phyloP scores from a whole-genome alignment of 2,797 vertebrate genomes.

The Fistularia tabacaria region DNA sequence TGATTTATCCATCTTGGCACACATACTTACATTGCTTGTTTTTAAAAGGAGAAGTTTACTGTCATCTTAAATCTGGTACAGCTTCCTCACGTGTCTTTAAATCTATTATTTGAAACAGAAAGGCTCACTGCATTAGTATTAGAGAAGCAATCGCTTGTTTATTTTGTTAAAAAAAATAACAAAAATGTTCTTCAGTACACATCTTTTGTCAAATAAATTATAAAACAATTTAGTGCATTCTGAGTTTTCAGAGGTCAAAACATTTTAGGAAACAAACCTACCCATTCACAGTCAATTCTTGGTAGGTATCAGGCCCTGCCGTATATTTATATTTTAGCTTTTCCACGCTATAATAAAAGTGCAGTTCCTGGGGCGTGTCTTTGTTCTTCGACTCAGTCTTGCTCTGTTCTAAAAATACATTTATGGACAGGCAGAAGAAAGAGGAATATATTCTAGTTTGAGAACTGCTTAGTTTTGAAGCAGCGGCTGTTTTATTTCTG shows the following conservation, averaged over 20 bases:
- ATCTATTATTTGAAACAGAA: no score
- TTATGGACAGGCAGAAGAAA: conserved; percentile 15
- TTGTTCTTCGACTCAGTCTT: conserved; percentile 17
- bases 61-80: conserved; percentile 40
- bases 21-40: conserved; percentile 41
- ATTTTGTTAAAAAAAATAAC: no score
- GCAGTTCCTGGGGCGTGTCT: conserved; percentile 2
- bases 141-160: no score
- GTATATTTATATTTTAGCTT: conserved; percentile 34
- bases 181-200: no score
- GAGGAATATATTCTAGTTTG: conserved; percentile 1
- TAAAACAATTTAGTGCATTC: no score
- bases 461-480: conserved; percentile 13
- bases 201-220: no score
- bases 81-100: conserved; percentile 25
- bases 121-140: no score
- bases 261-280: no score
- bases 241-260: no score
- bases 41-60: conserved; percentile 52
- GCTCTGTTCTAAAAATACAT: conserved; percentile 40
- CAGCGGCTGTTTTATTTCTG: not conserved
- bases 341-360: conserved; percentile 33
- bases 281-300: no score
- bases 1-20: conserved; percentile 58
- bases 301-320: conserved; percentile 21